Conservation (phyloP, 2,888 invertebrate species). For the Torymus aiolomorphi region DNA sequence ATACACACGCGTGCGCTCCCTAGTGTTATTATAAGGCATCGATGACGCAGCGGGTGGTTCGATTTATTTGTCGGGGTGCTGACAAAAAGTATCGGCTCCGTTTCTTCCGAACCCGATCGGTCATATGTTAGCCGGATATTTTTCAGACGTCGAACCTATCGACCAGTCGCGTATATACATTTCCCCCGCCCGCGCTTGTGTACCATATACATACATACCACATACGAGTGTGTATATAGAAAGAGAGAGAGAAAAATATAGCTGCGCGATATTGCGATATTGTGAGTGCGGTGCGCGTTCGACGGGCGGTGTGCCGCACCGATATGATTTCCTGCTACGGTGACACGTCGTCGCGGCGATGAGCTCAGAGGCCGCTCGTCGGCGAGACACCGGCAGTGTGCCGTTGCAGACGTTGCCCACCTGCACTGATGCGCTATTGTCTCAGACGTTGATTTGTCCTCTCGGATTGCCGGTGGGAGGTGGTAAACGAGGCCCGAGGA, state of each 20-base stretch:
- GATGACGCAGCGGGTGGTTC: slow-evolving; percentile 26
- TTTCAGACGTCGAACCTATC: slow-evolving; percentile 63
- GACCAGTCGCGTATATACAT: neutral
- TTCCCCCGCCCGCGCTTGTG: too few species aligned
- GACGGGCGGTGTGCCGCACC: slow-evolving; percentile 38
- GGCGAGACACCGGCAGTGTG: too few species aligned
- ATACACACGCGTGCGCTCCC: too few species aligned
- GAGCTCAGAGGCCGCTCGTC: slow-evolving; percentile 37
- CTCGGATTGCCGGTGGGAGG: too few species aligned
- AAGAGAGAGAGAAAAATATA: too few species aligned
- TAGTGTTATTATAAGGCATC: slow-evolving; percentile 18
- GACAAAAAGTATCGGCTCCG: slow-evolving; percentile 8
- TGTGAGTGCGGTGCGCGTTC: neutral
- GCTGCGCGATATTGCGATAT: neutral
- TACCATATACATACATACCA: too few species aligned
- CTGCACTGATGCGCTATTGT: too few species aligned
- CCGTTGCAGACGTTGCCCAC: too few species aligned
- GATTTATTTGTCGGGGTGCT: slow-evolving; percentile 32
- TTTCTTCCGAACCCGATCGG: slow-evolving; percentile 46
- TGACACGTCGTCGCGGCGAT: slow-evolving; percentile 64
- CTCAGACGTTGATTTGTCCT: too few species aligned
- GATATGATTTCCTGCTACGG: slow-evolving; percentile 67
- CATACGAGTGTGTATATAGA: too few species aligned
- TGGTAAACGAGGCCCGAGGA: too few species aligned
- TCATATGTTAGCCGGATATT: slow-evolving; percentile 70